phyloP scores from a whole-genome alignment of 92 coral and sea anemone species.

The Palythoa caribaeorum region DNA sequence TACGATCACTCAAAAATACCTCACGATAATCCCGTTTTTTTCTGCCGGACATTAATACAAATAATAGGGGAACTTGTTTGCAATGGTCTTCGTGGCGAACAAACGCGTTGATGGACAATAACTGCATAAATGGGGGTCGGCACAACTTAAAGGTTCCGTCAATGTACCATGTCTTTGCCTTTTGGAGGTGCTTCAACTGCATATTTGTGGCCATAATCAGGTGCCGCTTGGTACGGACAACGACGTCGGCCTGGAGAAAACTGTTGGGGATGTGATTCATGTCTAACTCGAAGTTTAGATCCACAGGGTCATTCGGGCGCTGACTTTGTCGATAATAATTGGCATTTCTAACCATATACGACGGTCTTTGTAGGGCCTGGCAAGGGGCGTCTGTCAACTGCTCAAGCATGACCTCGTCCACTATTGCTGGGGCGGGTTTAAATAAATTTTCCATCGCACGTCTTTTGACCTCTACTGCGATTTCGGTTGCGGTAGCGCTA shows the following conservation, averaged over 20 bases:
- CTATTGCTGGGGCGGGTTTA: conserved; percentile 48
- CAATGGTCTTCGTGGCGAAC: conserved; percentile 1
- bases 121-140: conserved; percentile 44
- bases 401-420: conserved; percentile 36
- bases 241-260: conserved; percentile 31
- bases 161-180: conserved; percentile 48
- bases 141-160: conserved; percentile 48
- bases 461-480: conserved; percentile 24
- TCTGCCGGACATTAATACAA: conserved; percentile 14
- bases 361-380: conserved; percentile 54
- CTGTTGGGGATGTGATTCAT: conserved; percentile 49
- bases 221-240: conserved; percentile 41
- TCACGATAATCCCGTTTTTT: conserved; percentile 10
- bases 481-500: conserved; percentile 19
- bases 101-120: conserved; percentile 35
- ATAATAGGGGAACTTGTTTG: conserved; percentile 25
- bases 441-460: conserved; percentile 31
- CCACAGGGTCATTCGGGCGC: conserved; percentile 52
- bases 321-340: conserved; percentile 44
- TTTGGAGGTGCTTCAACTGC: conserved; percentile 17
- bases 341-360: conserved; percentile 47
- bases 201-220: conserved; percentile 54
- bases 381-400: conserved; percentile 35
- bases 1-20: conserved; percentile 3
- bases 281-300: conserved; percentile 47